Base-by-base conservation (phyloP, 1,140 invertebrate genomes). In the Sminthurinus signatus region DNA sequence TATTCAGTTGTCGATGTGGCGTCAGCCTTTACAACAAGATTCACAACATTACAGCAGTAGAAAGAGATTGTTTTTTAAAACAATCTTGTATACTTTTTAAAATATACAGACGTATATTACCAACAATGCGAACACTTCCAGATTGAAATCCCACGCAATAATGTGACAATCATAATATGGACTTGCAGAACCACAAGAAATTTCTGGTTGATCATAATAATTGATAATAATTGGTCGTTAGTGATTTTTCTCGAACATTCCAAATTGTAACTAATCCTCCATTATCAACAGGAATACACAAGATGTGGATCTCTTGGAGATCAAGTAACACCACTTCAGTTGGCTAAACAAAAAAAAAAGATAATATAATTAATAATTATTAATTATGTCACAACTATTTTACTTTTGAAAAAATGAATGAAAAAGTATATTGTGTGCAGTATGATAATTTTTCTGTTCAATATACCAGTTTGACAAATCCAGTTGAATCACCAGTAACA, bases 161-260 rank as follows among this genome's bases (percentile, higher is more conserved):
- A 71, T 67, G 28, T 71, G n/a, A n/a, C n/a, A 43, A 14, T 66
- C 58, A 36, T 68, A 64, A 31, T 48, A 48, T 23, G 66, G 70
- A 50, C 52, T 65, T 1, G 65, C 66, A n/a, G 64, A 51, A 17
- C 68, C 17, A 51, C 60, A 60, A 21, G 29, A 63, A 1, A 59
- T 23, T n/a, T 31, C 29, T 14, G 60, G n/a, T 60, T 46, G 46
- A 2, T 44, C 62, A 10, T 56, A 56, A 58, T 63, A 59, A 3
- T 15, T 39, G 23, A n/a, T n/a, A n/a, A n/a, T n/a, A n/a, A n/a
- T n/a, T n/a, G n/a, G 67, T 42, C n/a, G 21, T 43, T 1, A 64
- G 3, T 23, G 57, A 48, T 36, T 43, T 43, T 32, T 64, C 57
- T 27, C 39, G 48, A 0, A 68, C n/a, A 51, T 71, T 46, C 66